A percentile compares a stretch with the other conserved stretches of the same genome.
Conservation (phyloP, 2,797 vertebrate genomes). For the Semaprochilodus insignis region DNA sequence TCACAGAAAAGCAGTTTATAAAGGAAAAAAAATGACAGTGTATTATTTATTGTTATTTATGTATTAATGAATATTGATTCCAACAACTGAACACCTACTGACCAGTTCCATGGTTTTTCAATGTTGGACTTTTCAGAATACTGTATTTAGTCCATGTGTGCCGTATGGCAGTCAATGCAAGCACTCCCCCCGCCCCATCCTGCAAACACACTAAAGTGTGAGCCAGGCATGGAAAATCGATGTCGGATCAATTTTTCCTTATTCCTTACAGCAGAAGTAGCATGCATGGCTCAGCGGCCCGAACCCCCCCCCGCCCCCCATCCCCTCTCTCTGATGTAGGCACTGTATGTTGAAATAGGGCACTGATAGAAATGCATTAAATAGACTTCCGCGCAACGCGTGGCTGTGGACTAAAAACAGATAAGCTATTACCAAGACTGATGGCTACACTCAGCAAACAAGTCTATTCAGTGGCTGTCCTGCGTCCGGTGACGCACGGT, state of each 20-base stretch:
- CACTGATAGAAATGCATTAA: constrained; percentile 67
- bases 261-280: constrained; percentile 58
- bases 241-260: constrained; percentile 64
- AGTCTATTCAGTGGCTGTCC: constrained; percentile 59
- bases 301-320: neutral
- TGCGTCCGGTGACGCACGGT: constrained; percentile 41
- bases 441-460: constrained; percentile 55
- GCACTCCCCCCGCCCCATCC: constrained; percentile 1
- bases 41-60: no score
- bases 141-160: constrained; percentile 42
- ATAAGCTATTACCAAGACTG: constrained; percentile 65
- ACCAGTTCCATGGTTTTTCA: no score
- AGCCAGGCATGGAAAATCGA: constrained; percentile 63
- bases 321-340: constrained; percentile 52
- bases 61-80: no score
- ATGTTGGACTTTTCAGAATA: no score
- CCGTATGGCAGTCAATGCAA: constrained; percentile 1
- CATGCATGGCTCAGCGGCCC: constrained; percentile 30
- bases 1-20: no score
- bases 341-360: constrained; percentile 63
- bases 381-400: constrained; percentile 60
- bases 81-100: no score
- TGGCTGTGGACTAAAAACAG: constrained; percentile 59
- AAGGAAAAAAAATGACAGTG: no score
- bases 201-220: constrained; percentile 52